phyloP scores from a whole-genome alignment of 2,113 vertebrate species.

The Neopipo cinnamomea region DNA sequence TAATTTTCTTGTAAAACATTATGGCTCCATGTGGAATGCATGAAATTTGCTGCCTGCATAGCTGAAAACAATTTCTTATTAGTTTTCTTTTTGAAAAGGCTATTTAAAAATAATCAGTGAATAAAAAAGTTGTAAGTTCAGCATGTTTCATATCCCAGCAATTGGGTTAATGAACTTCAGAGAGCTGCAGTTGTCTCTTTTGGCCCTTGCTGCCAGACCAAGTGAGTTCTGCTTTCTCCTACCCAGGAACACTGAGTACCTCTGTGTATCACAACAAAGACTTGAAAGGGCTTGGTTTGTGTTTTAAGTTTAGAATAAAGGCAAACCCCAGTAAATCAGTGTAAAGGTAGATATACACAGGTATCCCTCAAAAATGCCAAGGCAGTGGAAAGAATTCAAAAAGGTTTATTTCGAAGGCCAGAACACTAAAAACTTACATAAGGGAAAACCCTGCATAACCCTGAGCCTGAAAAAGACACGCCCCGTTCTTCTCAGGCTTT shows the following conservation, averaged over 20 bases:
- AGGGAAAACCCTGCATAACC: too few species aligned
- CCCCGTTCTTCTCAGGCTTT: too few species aligned
- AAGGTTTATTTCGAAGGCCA: too few species aligned
- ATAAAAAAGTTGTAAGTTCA: background rate
- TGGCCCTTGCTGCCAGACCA: background rate
- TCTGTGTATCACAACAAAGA: background rate
- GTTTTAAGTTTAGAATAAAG: background rate
- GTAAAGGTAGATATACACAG: too few species aligned
- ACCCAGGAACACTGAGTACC: background rate
- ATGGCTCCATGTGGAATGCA: background rate
- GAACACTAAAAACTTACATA: too few species aligned
- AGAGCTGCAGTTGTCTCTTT: background rate
- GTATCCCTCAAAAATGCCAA: too few species aligned
- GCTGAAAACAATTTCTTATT: background rate
- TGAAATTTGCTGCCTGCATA: background rate
- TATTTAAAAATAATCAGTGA: background rate
- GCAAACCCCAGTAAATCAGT: background rate
- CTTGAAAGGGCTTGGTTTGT: background rate
- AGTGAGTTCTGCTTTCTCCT: background rate
- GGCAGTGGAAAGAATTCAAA: too few species aligned
- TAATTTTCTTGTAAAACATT: background rate
- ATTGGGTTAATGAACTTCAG: background rate
- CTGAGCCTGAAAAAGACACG: too few species aligned
- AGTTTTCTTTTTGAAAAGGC: background rate
- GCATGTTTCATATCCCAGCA: background rate